A percentile compares a stretch with the other conserved stretches of the same genome.
Evolutionary conservation across 2,113 vertebrate species (phyloP).

Genomic region (Strix aluco): DNA sequence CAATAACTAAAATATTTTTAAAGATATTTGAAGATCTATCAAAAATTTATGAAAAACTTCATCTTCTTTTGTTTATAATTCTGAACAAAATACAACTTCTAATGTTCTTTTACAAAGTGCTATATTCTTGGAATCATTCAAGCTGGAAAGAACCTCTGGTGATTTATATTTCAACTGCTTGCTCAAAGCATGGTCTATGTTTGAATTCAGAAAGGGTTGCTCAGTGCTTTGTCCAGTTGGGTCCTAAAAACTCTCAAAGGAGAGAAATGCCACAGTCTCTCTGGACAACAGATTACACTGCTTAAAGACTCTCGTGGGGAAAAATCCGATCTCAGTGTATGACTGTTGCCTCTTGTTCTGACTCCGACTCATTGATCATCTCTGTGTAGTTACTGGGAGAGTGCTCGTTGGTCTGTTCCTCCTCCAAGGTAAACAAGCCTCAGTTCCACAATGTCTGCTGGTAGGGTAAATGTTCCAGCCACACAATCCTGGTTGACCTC

Average conservation of each 20-base stretch:
- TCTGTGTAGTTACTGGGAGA: background rate
- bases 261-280: background rate
- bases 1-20: background rate
- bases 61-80: background rate
- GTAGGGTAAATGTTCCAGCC: background rate
- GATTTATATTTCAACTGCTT: background rate
- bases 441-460: background rate
- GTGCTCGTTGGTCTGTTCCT: background rate
- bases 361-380: background rate
- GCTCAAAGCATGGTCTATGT: background rate
- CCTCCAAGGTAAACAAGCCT: background rate
- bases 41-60: background rate
- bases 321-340: background rate
- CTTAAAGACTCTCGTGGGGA: background rate
- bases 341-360: background rate
- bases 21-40: background rate
- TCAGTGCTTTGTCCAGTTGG: background rate
- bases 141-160: background rate
- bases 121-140: background rate
- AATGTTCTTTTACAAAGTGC: background rate
- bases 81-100: background rate
- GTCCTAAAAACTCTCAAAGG: background rate
- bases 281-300: accelerated
- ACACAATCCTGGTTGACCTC: background rate
- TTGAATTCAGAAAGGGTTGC: background rate